These are phyloP conservation scores for Drosophila teissieri DNA, from an alignment of 1,140 invertebrate genomes.

Conservation along the genomic window DNA sequence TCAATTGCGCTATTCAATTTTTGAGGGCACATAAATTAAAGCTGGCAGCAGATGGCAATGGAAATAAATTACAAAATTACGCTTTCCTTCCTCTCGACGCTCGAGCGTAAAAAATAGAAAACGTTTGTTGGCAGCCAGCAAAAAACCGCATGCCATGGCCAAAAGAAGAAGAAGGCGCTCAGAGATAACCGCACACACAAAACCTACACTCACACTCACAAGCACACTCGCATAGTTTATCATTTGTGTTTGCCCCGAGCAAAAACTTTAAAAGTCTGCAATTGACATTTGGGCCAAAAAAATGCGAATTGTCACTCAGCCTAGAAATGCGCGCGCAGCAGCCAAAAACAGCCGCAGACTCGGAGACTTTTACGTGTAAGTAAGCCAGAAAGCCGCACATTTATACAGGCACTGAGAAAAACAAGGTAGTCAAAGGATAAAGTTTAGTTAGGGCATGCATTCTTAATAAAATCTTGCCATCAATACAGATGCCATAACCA, in stretches of 20 bases:
- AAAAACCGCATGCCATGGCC: conserved; percentile 56
- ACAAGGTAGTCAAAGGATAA: background rate
- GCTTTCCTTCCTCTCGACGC: conserved; percentile 25
- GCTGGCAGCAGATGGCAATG: conserved; percentile 67
- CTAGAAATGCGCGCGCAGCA: conserved; percentile 78
- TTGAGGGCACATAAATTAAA: conserved; percentile 64
- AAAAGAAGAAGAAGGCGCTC: conserved; percentile 24
- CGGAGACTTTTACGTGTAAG: conserved; percentile 58
- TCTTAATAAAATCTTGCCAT: too few species aligned
- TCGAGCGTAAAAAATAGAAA: conserved; percentile 17
- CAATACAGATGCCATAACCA: too few species aligned
- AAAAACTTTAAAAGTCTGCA: conserved; percentile 82
- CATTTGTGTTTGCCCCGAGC: conserved; percentile 56
- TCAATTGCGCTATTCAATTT: conserved; percentile 33
- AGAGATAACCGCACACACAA: conserved; percentile 49
- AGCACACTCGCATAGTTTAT: conserved; percentile 65
- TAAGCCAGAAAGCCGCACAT: conserved; percentile 63
- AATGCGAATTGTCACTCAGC: conserved; percentile 69
- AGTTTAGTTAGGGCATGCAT: too few species aligned
- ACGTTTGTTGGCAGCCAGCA: conserved; percentile 36
- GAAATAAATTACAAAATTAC: conserved; percentile 66
- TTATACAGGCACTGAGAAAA: conserved; percentile 19
- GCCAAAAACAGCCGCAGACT: conserved; percentile 59
- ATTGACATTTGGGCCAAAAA: conserved; percentile 73
- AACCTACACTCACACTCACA: conserved; percentile 19